phyloP scores from a whole-genome alignment of 64 coral and sea anemone species.

The Montipora foliosa region DNA sequence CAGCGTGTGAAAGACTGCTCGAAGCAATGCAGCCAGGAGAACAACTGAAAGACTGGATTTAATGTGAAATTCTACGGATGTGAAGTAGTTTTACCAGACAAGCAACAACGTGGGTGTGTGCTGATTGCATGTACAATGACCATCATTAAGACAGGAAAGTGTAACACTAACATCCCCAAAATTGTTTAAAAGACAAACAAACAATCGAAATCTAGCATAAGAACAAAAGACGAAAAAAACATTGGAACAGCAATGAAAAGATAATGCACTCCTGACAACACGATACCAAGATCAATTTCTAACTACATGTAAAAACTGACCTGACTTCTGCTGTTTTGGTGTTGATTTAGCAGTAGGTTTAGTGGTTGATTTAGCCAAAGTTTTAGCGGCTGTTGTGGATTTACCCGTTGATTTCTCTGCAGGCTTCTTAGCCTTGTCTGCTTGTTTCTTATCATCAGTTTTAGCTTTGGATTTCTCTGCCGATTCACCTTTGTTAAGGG shows the following conservation, averaged over 20 bases:
- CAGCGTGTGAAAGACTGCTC: not conserved
- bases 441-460: constrained; percentile 56
- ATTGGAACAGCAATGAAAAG: not conserved
- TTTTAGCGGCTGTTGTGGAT: constrained; percentile 40
- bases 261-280: not conserved
- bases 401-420: constrained; percentile 56
- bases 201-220: not conserved
- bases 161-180: not conserved
- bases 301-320: not conserved
- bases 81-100: not conserved
- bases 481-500: not conserved
- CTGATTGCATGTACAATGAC: not conserved
- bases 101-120: not conserved
- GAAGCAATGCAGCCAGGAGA: no score
- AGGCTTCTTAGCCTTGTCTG: constrained; percentile 68
- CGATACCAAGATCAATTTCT: no score
- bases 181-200: not conserved
- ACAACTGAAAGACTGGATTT: no score
- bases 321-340: constrained; percentile 47
- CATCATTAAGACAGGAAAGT: not conserved
- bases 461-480: constrained; percentile 42
- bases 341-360: constrained; percentile 15
- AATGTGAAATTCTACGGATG: no score
- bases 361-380: constrained; percentile 20
- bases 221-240: not conserved